These are phyloP conservation scores for Isurus oxyrinchus DNA, from an alignment of 2,113 vertebrate genomes.

Conservation along the genomic window DNA sequence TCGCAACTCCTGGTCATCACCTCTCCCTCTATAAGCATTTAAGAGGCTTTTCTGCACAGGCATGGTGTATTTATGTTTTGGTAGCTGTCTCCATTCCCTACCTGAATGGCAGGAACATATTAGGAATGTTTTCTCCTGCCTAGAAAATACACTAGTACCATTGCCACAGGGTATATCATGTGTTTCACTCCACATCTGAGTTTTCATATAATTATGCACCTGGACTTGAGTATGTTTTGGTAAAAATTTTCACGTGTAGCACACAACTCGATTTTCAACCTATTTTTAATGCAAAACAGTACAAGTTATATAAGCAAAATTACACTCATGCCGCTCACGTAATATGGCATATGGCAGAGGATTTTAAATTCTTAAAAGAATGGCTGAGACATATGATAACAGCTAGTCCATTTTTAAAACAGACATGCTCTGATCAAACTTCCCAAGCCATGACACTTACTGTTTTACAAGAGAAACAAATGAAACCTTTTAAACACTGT, in stretches of 20 bases:
- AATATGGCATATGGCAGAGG: background rate
- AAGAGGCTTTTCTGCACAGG: background rate
- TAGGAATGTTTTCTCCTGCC: background rate
- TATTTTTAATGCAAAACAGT: constrained; percentile 3
- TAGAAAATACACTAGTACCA: background rate
- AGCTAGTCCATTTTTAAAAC: background rate
- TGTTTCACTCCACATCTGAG: background rate
- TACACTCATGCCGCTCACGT: background rate
- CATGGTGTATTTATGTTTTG: background rate
- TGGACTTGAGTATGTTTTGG: background rate
- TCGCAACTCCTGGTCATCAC: background rate
- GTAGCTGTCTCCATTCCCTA: background rate
- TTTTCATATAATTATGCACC: background rate
- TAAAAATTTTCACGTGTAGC: background rate
- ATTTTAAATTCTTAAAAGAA: background rate
- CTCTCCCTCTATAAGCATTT: background rate
- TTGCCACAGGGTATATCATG: background rate
- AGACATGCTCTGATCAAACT: background rate
- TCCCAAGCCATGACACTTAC: background rate
- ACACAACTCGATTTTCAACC: background rate
- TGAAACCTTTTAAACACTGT: constrained; percentile 10
- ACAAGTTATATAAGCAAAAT: constrained; percentile 1
- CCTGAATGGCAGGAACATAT: background rate
- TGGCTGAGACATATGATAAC: background rate
- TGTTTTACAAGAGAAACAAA: background rate